phyloP scores from a whole-genome alignment of 2,888 invertebrate genomes.

The Eupelmus urozonus region DNA sequence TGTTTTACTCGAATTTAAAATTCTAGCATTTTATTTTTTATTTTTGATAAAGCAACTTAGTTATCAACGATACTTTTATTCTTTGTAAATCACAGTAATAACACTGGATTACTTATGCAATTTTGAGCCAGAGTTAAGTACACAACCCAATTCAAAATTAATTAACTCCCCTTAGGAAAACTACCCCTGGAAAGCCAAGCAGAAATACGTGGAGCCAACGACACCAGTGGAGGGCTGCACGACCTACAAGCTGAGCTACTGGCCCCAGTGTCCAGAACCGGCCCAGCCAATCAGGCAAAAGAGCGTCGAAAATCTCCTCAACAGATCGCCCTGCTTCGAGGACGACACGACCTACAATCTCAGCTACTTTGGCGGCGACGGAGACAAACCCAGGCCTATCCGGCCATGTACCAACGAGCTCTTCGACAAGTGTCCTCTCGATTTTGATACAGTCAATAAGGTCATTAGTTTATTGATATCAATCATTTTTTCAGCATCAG shows the following conservation, averaged over 20 bases:
- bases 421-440: constrained; percentile 68
- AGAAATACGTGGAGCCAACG: constrained; percentile 66
- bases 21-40: no score
- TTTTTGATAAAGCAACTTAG: no score
- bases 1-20: no score
- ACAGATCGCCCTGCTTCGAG: constrained; percentile 65
- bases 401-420: constrained; percentile 62
- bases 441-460: constrained; percentile 69
- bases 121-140: no score
- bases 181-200: constrained; percentile 64
- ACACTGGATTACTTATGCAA: no score
- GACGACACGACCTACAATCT: constrained; percentile 73
- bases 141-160: no score
- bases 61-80: no score
- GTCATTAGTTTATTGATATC: constrained; percentile 58
- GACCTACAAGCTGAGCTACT: constrained; percentile 73
- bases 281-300: constrained; percentile 63
- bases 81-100: no score
- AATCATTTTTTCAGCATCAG: neutral
- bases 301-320: constrained; percentile 68
- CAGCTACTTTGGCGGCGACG: constrained; percentile 71
- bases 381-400: constrained; percentile 66
- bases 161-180: no score
- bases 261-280: constrained; percentile 68
- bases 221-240: constrained; percentile 69